Conservation (phyloP, 1,140 invertebrate genomes). For the Neodiprion virginianus region DNA sequence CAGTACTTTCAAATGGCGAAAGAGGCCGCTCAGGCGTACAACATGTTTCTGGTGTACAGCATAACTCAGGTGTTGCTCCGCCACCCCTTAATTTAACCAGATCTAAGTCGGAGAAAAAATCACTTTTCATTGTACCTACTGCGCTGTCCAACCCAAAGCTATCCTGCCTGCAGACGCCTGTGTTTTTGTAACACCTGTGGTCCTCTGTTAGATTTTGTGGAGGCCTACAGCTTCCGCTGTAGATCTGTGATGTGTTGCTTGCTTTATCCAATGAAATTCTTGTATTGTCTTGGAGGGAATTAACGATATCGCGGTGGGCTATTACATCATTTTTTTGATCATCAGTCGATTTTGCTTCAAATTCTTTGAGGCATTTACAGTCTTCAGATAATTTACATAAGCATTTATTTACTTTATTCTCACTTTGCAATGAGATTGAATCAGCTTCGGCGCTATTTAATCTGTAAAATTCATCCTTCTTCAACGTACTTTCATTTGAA, state of each 20-base stretch:
- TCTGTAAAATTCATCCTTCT: conserved; percentile 28
- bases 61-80: conserved; percentile 45
- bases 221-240: conserved; percentile 24
- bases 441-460: conserved; percentile 22
- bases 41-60: conserved; percentile 48
- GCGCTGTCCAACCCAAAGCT: conserved; percentile 58
- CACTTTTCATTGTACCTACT: conserved; percentile 59
- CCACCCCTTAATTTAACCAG: conserved; percentile 49
- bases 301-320: conserved; percentile 9
- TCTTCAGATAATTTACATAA: neutral
- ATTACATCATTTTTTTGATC: neutral
- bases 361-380: conserved; percentile 17
- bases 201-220: conserved; percentile 33
- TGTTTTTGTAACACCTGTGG: conserved; percentile 40
- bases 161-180: conserved; percentile 50
- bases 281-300: neutral
- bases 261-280: neutral
- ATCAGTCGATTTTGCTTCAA: conserved; percentile 21
- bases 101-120: conserved; percentile 58
- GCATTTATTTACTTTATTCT: conserved; percentile 19
- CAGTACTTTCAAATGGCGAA: conserved; percentile 57
- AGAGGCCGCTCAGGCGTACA: conserved; percentile 45
- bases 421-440: neutral
- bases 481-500: conserved; percentile 36
- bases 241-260: neutral